phyloP scores from a whole-genome alignment of 1,140 invertebrate genomes.

The Cyclina sinensis region DNA sequence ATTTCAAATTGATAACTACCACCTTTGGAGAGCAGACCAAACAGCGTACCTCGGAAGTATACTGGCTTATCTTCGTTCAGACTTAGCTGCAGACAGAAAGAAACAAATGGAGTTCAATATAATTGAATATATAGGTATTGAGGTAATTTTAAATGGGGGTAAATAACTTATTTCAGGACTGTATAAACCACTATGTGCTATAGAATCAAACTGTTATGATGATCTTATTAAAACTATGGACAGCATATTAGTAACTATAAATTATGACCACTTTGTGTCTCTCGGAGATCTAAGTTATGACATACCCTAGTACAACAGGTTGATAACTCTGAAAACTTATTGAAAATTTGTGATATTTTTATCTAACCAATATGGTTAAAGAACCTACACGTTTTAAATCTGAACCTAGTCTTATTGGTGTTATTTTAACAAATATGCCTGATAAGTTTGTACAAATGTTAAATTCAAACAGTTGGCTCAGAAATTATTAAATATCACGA shows the following conservation, averaged over 20 bases:
- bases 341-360: constrained; percentile 38
- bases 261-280: constrained; percentile 7
- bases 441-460: not conserved
- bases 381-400: not conserved
- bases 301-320: not conserved
- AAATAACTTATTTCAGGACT: constrained; percentile 40
- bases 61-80: not conserved
- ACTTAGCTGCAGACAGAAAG: constrained; percentile 22
- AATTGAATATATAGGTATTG: not conserved
- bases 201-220: not conserved
- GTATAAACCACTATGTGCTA: not conserved
- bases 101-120: not conserved
- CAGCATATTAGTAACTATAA: not conserved
- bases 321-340: not conserved
- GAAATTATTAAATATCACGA: no score
- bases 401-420: constrained; percentile 18
- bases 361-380: constrained; percentile 26
- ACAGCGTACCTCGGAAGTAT: not conserved
- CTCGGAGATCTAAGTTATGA: constrained; percentile 35
- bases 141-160: not conserved
- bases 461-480: constrained; percentile 10
- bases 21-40: not conserved
- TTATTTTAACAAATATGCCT: constrained; percentile 26
- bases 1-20: constrained; percentile 4
- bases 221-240: constrained; percentile 4